phyloP scores from a whole-genome alignment of 2,113 vertebrate genomes.

The Hippocampus guttulatus region DNA sequence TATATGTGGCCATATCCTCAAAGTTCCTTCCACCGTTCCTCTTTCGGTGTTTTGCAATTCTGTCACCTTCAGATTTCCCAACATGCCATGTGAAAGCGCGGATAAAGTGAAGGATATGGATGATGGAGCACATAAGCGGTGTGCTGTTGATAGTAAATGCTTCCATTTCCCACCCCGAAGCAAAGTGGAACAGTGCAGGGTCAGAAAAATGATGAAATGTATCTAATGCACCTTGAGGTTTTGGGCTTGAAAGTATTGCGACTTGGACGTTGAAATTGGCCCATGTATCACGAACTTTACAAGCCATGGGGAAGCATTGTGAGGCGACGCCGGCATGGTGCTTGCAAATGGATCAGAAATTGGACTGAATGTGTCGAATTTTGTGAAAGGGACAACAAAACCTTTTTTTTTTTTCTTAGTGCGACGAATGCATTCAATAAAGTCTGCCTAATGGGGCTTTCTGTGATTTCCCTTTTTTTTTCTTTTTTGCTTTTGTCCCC shows the following conservation, averaged over 20 bases:
- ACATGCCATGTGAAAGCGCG: constrained; percentile 23
- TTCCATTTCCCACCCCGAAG: constrained; percentile 15
- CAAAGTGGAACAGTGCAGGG: constrained; percentile 27
- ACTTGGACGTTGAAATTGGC: constrained; percentile 22
- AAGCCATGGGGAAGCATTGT: constrained; percentile 39
- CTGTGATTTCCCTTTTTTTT: constrained; percentile 38
- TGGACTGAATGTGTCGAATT: constrained; percentile 47
- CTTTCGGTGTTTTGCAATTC: neutral
- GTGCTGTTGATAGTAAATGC: constrained; percentile 38
- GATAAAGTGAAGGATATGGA: constrained; percentile 14
- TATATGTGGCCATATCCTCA: neutral
- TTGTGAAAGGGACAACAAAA: constrained; percentile 31
- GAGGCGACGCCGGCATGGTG: constrained; percentile 28
- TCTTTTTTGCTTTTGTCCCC: constrained; percentile 20
- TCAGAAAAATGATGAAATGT: constrained; percentile 44
- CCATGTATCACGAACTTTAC: constrained; percentile 26
- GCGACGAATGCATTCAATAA: constrained; percentile 59
- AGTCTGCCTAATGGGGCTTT: constrained; percentile 46
- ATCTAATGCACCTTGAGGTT: constrained; percentile 39
- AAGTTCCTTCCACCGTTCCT: neutral
- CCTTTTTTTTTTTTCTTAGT: constrained; percentile 42
- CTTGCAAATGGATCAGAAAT: constrained; percentile 45
- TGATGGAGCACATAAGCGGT: constrained; percentile 36
- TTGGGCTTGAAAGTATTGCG: constrained; percentile 12
- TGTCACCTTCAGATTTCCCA: constrained; percentile 22